These are phyloP conservation scores for Coracias cyanogaster DNA, from an alignment of 2,797 vertebrate genomes.

Conservation along the genomic window DNA sequence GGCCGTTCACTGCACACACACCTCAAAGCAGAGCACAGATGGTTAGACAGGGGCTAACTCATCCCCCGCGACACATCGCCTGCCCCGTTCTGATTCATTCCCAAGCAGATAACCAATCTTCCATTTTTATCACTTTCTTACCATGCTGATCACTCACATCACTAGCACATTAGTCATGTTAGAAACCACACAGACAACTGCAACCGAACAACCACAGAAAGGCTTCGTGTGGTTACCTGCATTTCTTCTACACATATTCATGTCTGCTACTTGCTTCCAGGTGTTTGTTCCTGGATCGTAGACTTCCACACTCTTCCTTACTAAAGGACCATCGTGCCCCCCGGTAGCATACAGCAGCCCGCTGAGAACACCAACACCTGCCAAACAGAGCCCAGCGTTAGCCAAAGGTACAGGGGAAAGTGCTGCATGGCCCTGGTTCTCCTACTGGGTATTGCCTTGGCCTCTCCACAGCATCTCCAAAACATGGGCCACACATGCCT, in stretches of 20 bases:
- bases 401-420: not conserved
- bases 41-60: not conserved
- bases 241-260: conserved; percentile 98
- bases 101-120: not conserved
- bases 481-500: rapidly evolving
- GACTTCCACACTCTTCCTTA: conserved; percentile 96
- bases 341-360: conserved; percentile 94
- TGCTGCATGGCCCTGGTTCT: rapidly evolving
- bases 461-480: not conserved
- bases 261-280: conserved; percentile 95
- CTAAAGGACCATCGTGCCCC: conserved; percentile 94
- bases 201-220: not conserved
- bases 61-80: rapidly evolving
- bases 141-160: not conserved
- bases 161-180: rapidly evolving
- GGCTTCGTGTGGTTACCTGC: conserved; percentile 82
- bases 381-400: not conserved
- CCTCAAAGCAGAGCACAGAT: conserved; percentile 77
- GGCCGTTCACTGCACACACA: conserved; percentile 93
- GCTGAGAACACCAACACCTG: conserved; percentile 92
- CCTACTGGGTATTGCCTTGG: not conserved
- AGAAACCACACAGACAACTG: not conserved
- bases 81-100: not conserved
- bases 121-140: not conserved
- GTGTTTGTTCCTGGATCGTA: conserved; percentile 89